Evolutionary conservation across 2,797 vertebrate genomes (phyloP), one percentile per base, ranked within the genome.

Genomic region (Onychomys arenicola): DNA sequence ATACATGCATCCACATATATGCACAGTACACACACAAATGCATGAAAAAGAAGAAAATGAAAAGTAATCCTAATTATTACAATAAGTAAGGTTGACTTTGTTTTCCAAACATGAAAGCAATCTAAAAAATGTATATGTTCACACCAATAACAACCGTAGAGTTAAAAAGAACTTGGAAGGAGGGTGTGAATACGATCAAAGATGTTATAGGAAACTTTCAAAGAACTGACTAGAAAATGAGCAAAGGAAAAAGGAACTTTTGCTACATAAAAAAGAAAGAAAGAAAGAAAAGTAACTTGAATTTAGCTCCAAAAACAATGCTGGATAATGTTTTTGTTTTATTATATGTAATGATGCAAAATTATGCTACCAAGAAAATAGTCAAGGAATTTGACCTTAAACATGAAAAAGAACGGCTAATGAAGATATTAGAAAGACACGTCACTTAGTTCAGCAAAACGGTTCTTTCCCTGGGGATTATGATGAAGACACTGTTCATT

Each of bases 391-490:
- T 89, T 91, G 9, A 4, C 75, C 3, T 7, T n/a, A 2, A 76
- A 87, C 29, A n/a, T 83, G 21, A 71, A 90, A 32, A 23, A 27
- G 55, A 93, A 63, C 83, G 10, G 17, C 25, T 63, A 61, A 5
- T 83, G n/a, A 96, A 84, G 1, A 27, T 77, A 71, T 93, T 80
- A 61, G 40, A 91, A 11, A 89, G n/a, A 43, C 40, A 55, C 61
- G 6, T 89, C 43, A 84, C 5, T 61, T 67, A 57, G 2, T 49
- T 43, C 67, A 78, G 63, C 46, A 91, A 87, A 67, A 61, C 0
- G 21, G 7, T 37, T 37, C 3, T 91, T 96, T 90, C 93, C 67
- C 57, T 90, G 63, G n/a, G 75, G 82, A 95, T 94, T 86, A 34
- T 52, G 0, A 49, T 55, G 27, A 32, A 77, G 34, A 76, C 25